These are phyloP conservation scores for Netelia virgata DNA, from an alignment of 2,888 invertebrate genomes.

Conservation along the genomic window DNA sequence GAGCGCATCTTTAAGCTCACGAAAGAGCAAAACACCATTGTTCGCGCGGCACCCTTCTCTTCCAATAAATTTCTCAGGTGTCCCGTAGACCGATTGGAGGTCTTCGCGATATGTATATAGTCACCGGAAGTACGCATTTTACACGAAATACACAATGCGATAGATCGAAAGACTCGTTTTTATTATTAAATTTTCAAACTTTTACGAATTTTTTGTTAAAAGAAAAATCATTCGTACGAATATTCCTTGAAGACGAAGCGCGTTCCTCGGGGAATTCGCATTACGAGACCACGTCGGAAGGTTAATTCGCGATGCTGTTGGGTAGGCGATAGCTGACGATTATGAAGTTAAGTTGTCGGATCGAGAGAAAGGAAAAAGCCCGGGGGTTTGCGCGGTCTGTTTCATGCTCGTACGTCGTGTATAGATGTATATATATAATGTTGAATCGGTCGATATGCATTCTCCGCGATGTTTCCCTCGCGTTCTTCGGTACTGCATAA, in stretches of 20 bases:
- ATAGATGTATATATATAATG: background rate
- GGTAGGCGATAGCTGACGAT: conserved; percentile 77
- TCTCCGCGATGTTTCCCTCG: conserved; percentile 34
- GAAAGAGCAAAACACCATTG: conserved; percentile 34
- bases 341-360: conserved; percentile 79
- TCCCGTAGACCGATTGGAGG: conserved; percentile 1
- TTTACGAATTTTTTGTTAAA: background rate
- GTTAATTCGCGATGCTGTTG: conserved; percentile 75
- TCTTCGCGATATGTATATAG: background rate
- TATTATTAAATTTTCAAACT: too few relatives aligned
- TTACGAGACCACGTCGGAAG: conserved; percentile 64
- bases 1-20: conserved; percentile 28
- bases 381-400: conserved; percentile 24
- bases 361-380: conserved; percentile 53
- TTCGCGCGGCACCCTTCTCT: conserved; percentile 6
- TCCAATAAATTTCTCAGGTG: conserved; percentile 27
- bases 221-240: background rate
- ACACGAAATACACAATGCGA: conserved; percentile 3
- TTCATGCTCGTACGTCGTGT: background rate
- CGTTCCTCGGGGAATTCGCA: conserved; percentile 76
- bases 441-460: conserved; percentile 21
- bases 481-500: conserved; percentile 24
- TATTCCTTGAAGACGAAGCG: conserved; percentile 30
- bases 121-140: conserved; percentile 50
- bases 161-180: background rate